Evolutionary conservation across 2,888 invertebrate species (phyloP).

Genomic region (Ectobius pallidus): DNA sequence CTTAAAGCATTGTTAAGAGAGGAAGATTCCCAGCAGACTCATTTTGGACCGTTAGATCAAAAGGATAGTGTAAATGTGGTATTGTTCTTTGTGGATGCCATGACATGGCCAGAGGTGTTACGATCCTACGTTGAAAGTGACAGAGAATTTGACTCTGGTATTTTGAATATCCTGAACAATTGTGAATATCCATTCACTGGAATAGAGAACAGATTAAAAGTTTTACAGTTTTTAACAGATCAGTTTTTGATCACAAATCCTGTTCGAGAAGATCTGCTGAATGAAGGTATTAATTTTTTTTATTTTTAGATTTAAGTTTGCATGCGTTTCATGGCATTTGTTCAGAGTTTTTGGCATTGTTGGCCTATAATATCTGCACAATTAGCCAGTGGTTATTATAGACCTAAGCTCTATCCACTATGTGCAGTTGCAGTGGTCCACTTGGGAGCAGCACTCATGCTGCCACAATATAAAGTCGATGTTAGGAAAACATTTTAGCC

Average conservation of each 20-base stretch:
- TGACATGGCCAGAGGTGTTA: slow-evolving; percentile 96
- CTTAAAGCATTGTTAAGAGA: slow-evolving; percentile 89
- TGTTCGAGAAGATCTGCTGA: slow-evolving; percentile 90
- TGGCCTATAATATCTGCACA: too few species aligned
- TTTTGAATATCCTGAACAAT: slow-evolving; percentile 70
- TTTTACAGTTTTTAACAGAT: slow-evolving; percentile 91
- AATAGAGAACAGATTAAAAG: slow-evolving; percentile 77
- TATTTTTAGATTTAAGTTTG: too few species aligned
- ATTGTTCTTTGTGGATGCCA: slow-evolving; percentile 88
- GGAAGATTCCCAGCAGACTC: slow-evolving; percentile 93
- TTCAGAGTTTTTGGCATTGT: too few species aligned
- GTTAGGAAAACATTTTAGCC: too few species aligned
- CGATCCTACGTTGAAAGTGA: slow-evolving; percentile 92
- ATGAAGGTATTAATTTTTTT: slow-evolving; percentile 71
- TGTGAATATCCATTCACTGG: slow-evolving; percentile 89
- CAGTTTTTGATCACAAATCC: slow-evolving; percentile 92
- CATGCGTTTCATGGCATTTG: too few species aligned
- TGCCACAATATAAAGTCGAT: too few species aligned
- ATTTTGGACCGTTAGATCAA: slow-evolving; percentile 95
- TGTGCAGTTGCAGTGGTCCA: too few species aligned
- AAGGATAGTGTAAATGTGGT: slow-evolving; percentile 96
- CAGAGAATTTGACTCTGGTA: slow-evolving; percentile 74
- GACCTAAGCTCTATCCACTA: too few species aligned
- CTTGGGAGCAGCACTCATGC: too few species aligned
- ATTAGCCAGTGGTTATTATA: too few species aligned